Base-by-base conservation (phyloP, 2,888 invertebrate species). In the Auanema sp. region DNA sequence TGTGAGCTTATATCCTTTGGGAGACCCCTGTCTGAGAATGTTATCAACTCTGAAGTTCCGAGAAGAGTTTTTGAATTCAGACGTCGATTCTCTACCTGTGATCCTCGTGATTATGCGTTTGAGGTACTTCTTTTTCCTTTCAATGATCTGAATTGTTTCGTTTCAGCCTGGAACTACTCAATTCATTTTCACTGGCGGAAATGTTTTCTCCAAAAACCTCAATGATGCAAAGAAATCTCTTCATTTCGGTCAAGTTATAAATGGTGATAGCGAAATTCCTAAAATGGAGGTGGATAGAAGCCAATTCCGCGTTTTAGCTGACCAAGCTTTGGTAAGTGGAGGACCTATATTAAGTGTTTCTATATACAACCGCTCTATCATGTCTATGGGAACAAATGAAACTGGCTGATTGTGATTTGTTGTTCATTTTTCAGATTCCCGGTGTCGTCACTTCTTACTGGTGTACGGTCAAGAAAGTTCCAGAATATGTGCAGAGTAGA, bases 381-480 rank as follows among this genome's bases (percentile, higher is more conserved):
- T 47, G 49, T 8, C 8, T 3, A 5, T 47, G 8, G 16, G 49
- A 47, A 5, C 21, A 18, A 16, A 21, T 47, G 21, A 16, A 24
- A 24, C 16, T 6, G 4, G 6, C 16, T 14, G 4, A 51, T 53
- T 25, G 53, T 52, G 33, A 55, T 53, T 23, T 55, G 33, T 12
- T 11, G 55, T 55, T 3, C 3, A 33, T 8, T 25, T 55, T 50
- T 18, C n/a, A 41, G 12, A 44, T 64, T 23, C 59, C 64, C 25
- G 33, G 16, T 23, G 61, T 85, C 12, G 95, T 96, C 78, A 98
- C 98, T 0, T 96, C 95, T 0, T 98, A 98, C 83, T 98, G 97
- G 96, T 98, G 97, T 84, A 90, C 90, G 65, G 89, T 94, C 5
- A 88, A 91, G 57, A 90, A 90, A 80, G 85, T 98, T 14, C 92